A percentile compares a stretch with the other conserved stretches of the same genome.
phyloP scores from a whole-genome alignment of 1,140 invertebrate genomes.

The Drosophila rufa region DNA sequence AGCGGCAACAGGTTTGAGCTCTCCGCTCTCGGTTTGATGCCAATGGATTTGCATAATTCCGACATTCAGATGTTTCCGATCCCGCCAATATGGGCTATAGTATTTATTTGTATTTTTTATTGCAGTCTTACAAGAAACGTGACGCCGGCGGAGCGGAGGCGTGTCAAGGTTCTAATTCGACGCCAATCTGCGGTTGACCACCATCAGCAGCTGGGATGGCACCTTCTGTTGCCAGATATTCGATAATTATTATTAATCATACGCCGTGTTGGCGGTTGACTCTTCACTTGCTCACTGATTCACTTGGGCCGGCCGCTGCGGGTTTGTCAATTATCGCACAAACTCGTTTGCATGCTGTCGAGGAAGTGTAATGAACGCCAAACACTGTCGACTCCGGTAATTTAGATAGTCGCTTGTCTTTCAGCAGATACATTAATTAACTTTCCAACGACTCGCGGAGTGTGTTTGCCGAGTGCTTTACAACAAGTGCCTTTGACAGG shows the following conservation, averaged over 20 bases:
- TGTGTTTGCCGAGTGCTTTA: slow-evolving; percentile 19
- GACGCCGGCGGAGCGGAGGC: slow-evolving; percentile 31
- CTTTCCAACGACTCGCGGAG: slow-evolving; percentile 12
- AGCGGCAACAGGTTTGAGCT: slow-evolving; percentile 61
- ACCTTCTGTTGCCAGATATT: slow-evolving; percentile 24
- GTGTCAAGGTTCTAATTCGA: slow-evolving; percentile 36
- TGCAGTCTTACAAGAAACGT: slow-evolving; percentile 41
- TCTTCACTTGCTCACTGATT: slow-evolving; percentile 26
- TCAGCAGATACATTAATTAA: slow-evolving; percentile 47
- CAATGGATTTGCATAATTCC: slow-evolving; percentile 51
- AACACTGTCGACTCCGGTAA: slow-evolving; percentile 29
- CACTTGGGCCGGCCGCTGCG: slow-evolving; percentile 9
- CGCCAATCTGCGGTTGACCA: slow-evolving; percentile 39
- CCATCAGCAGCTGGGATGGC: slow-evolving; percentile 21
- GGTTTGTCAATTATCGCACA: slow-evolving; percentile 19
- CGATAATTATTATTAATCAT: slow-evolving; percentile 52
- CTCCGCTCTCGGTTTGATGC: slow-evolving; percentile 38
- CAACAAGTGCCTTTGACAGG: slow-evolving; percentile 33
- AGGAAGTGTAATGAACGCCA: slow-evolving; percentile 50
- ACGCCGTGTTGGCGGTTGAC: slow-evolving; percentile 46
- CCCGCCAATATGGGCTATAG: slow-evolving; percentile 28
- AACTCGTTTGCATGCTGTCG: slow-evolving; percentile 34
- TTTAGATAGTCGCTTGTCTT: slow-evolving; percentile 45
- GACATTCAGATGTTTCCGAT: slow-evolving; percentile 39
- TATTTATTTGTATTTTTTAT: slow-evolving; percentile 10